Percentiles rank a stretch among this genome's conserved stretches.
phyloP scores from a whole-genome alignment of 2,113 vertebrate genomes.

The Ceyx cyanopectus region DNA sequence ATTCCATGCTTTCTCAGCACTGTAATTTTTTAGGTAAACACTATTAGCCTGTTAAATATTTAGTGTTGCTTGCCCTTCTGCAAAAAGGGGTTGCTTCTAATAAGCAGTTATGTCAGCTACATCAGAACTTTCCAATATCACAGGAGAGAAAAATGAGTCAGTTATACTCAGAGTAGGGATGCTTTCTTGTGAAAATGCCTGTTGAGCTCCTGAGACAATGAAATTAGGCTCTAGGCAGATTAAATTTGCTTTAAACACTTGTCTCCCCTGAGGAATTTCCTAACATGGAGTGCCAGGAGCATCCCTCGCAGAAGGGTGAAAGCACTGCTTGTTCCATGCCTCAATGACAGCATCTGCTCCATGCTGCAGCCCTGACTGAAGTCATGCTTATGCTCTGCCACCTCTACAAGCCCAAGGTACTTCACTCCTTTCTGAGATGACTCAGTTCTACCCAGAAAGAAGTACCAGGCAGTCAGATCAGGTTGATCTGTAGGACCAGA shows the following conservation, averaged over 20 bases:
- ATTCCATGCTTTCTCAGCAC: neutral
- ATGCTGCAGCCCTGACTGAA: neutral
- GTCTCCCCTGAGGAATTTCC: neutral
- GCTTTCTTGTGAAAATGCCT: neutral
- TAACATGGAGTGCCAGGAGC: neutral
- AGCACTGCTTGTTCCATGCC: neutral
- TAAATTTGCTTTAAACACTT: neutral
- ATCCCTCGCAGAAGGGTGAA: neutral
- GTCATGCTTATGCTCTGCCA: neutral
- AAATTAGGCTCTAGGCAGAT: neutral
- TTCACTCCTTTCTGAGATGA: neutral
- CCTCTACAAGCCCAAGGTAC: neutral
- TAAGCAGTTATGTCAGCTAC: neutral
- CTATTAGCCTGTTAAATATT: neutral
- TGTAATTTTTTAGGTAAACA: neutral
- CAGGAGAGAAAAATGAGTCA: neutral
- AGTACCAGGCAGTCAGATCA: neutral
- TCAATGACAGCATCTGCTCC: neutral
- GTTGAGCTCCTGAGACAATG: neutral
- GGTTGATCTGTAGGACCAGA: neutral
- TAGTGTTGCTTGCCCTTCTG: neutral
- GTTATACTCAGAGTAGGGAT: neutral
- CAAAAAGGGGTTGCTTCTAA: neutral
- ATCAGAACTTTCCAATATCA: neutral
- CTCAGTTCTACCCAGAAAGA: neutral